Percentiles rank a stretch among this genome's conserved stretches.
phyloP scores from a whole-genome alignment of 2,888 invertebrate species.

The Lasioglossum zephyrum region DNA sequence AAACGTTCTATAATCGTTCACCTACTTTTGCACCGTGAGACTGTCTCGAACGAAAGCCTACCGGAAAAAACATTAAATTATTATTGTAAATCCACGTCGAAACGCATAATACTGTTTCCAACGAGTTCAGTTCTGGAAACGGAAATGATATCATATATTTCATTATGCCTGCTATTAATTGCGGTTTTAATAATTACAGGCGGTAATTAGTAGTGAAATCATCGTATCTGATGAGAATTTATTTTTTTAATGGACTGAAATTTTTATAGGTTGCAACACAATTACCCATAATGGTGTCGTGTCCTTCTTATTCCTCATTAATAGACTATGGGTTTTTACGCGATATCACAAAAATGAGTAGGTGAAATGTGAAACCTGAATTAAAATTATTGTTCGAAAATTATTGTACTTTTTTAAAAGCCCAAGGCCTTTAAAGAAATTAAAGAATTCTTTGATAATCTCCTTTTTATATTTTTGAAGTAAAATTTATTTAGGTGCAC shows the following conservation, averaged over 20 bases:
- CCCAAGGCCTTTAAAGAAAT: no score
- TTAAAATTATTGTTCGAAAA: no score
- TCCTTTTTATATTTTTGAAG: no score
- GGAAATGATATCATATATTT: slow-evolving; percentile 13
- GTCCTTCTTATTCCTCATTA: neutral
- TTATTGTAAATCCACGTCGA: slow-evolving; percentile 14
- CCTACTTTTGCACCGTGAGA: slow-evolving; percentile 33
- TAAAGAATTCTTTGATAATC: neutral
- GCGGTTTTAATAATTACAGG: neutral
- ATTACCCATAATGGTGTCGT: neutral
- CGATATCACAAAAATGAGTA: neutral
- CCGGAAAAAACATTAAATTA: slow-evolving; percentile 26
- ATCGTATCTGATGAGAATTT: neutral
- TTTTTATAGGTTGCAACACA: no score
- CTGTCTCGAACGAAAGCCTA: slow-evolving; percentile 11
- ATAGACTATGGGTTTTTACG: neutral
- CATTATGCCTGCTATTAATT: neutral
- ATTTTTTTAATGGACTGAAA: no score
- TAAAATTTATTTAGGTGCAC: no score
- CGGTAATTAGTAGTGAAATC: neutral
- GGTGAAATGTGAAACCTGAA: neutral
- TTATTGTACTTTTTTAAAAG: no score
- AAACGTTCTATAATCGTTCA: neutral
- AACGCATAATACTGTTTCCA: neutral
- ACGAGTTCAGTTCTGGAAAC: slow-evolving; percentile 21